Evolutionary conservation across 37 sponge, comb jelly and placozoan species (phyloP), one percentile per base, ranked within the genome.

Genomic region (Crambe crambe): DNA sequence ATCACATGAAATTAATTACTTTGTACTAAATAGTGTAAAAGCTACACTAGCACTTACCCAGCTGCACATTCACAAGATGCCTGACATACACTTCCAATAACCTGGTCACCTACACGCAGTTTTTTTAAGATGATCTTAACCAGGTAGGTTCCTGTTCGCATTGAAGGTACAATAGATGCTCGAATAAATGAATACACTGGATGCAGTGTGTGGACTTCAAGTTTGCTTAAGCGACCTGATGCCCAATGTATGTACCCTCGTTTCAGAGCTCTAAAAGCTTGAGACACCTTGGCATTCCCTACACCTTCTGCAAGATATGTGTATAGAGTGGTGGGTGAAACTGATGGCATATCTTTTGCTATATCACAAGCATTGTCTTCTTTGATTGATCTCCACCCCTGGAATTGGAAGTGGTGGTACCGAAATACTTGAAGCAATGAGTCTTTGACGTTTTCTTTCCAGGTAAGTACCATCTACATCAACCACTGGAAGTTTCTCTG

Each of bases 41-140:
- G n/a, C n/a, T n/a, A n/a, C n/a, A n/a, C n/a, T n/a, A n/a, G 29
- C 23, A 75, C 80, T 44, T 79, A 89, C 85, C 89, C 84, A 41
- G 84, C 89, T 32, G 89, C 85, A 83, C 89, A 89, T 67, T 83
- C 80, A 84, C 85, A 83, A 34, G 74, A 74, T 43, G 89, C 89
- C 39, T 20, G n/a, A n/a, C n/a, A n/a, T n/a, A n/a, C n/a, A n/a
- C n/a, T 20, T 21, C 37, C 30, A 79, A 89, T 68, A 56, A 31
- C 72, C n/a, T n/a, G n/a, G n/a, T n/a, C n/a, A n/a, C n/a, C n/a
- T n/a, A n/a, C n/a, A n/a, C n/a, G n/a, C n/a, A n/a, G n/a, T n/a
- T n/a, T 47, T 47, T 12, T 12, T 47, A 47, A 12, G 10, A 47
- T 6, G 10, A 47, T 6, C 10, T 47, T 15, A 6, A 47, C 51